These are phyloP conservation scores for Phoxinus dragarum DNA, from an alignment of 2,797 vertebrate genomes.

Conservation along the genomic window DNA sequence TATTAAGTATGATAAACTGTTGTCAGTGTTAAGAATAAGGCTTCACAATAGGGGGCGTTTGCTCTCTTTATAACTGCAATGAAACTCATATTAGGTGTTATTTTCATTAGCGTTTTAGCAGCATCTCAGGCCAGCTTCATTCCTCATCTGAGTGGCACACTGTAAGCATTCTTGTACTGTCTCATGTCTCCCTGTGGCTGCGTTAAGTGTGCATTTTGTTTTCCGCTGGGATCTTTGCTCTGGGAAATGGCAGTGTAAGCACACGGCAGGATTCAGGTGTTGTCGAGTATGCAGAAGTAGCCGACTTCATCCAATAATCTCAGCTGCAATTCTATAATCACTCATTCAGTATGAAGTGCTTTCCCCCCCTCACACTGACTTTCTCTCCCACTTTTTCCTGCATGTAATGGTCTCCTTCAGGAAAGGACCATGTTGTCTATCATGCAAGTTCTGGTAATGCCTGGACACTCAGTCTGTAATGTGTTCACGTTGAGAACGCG, in stretches of 20 bases:
- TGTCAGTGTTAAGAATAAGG: background rate
- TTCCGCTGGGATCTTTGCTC: slow-evolving; percentile 56
- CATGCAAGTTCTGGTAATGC: slow-evolving; percentile 34
- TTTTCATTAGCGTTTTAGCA: slow-evolving; percentile 26
- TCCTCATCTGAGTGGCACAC: slow-evolving; percentile 43
- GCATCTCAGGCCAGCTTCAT: slow-evolving; percentile 21
- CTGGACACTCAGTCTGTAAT: slow-evolving; percentile 12
- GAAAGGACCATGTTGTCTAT: slow-evolving; percentile 42
- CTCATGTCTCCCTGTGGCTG: slow-evolving; percentile 57
- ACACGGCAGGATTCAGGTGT: slow-evolving; percentile 74
- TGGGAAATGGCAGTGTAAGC: slow-evolving; percentile 73
- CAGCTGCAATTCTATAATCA: slow-evolving; percentile 73
- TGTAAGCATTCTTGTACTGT: slow-evolving; percentile 44
- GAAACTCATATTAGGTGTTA: slow-evolving; percentile 1
- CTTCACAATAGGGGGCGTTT: slow-evolving; percentile 15
- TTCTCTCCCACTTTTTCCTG: slow-evolving; percentile 28
- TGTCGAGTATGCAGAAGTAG: slow-evolving; percentile 78
- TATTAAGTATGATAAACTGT: background rate
- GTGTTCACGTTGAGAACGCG: slow-evolving; percentile 20
- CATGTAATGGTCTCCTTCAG: background rate
- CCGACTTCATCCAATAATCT: slow-evolving; percentile 74
- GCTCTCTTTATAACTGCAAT: background rate
- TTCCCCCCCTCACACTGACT: slow-evolving; percentile 57
- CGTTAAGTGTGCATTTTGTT: slow-evolving; percentile 62
- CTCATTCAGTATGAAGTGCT: slow-evolving; percentile 64